These are phyloP conservation scores for Bos taurus DNA, from an alignment of 2,113 vertebrate species.

Conservation along the genomic window ARS-UCD2.0 NC_037342.1:57745001-57745500, in stretches of 20 bases:
- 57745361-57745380: background rate
- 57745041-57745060: background rate
- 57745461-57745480: background rate
- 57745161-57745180: slow-evolving; percentile 41
- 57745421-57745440: background rate
- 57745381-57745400: background rate
- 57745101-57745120: background rate
- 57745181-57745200: slow-evolving; percentile 21
- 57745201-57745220: background rate
- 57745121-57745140: slow-evolving; percentile 30
- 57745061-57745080: slow-evolving; percentile 9
- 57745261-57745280: slow-evolving; percentile 27
- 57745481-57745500: background rate
- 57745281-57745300: background rate
- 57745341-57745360: background rate
- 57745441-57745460: background rate
- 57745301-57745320: background rate
- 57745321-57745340: background rate
- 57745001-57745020: slow-evolving; percentile 1
- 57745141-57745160: slow-evolving; percentile 9
- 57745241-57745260: background rate
- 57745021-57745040: slow-evolving; percentile 18
- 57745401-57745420: background rate
- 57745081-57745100: slow-evolving; percentile 34
- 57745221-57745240: background rate